Base-by-base conservation (phyloP, 2,113 vertebrate genomes). In the Dromiciops gliroides region DNA sequence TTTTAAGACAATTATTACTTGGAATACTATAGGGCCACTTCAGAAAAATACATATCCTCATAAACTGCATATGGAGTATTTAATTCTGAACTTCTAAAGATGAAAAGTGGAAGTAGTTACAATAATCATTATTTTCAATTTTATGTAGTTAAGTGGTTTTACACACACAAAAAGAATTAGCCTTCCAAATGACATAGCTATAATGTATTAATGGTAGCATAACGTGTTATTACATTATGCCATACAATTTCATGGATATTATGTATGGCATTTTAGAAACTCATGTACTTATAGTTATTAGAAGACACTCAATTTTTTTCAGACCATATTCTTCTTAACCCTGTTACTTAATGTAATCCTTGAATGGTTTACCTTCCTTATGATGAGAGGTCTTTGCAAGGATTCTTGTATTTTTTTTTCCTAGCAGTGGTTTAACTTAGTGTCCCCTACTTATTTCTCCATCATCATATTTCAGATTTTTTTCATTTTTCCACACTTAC, bases 101-200 rank as follows among this genome's bases (percentile, higher is more conserved):
- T 97, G 96, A 98, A 98, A 98, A 98, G 98, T 98, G 97, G 97
- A 98, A 98, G 98, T 97, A 98, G 98, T 98, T 98, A 98, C 97
- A 99, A 98, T 98, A 98, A 98, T 98, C 98, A 98, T 98, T 98
- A 98, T 98, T 99, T 99, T 98, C 98, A 98, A 98, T 98, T 98
- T 98, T 99, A 99, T 99, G 98, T 98, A 99, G 98, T 98, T 98
- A 99, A 99, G 98, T 98, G 98, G 98, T 99, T 98, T 98, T 98
- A 98, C 97, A 97, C 98, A 97, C 98, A 98, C 96, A 98, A 98
- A 95, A 98, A 98, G n/a, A 98, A 98, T 98, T 98, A 98, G 98
- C 98, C 97, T 98, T 98, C 97, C 98, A 98, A 98, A 98, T 99
- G 98, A 98, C 98, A 98, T 96, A 98, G 98, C 98, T 98, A 98